Evolutionary conservation across 2,113 vertebrate species (phyloP).

Genomic region (Eudorcas thomsonii): DNA sequence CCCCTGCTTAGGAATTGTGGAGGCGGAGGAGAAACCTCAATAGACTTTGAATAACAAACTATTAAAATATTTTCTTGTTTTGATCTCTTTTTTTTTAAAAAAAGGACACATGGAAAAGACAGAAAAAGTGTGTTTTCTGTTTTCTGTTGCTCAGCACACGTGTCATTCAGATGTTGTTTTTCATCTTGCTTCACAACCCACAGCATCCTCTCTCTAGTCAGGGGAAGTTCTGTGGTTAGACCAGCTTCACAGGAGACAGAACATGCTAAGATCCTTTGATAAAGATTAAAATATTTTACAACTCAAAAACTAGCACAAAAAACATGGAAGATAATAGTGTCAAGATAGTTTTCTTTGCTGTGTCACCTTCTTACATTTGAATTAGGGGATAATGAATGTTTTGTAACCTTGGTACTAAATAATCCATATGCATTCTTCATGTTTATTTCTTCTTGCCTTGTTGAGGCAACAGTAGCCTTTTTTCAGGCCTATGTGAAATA

Average conservation of each 20-base stretch:
- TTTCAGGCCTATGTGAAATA: neutral
- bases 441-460: conserved; percentile 39
- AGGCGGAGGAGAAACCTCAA: neutral
- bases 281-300: conserved; percentile 45
- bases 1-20: neutral
- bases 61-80: conserved; percentile 44
- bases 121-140: conserved; percentile 28
- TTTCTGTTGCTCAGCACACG: neutral
- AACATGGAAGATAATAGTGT: neutral
- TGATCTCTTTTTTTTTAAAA: neutral
- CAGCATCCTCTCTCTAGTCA: neutral
- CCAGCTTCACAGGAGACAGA: neutral
- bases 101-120: neutral
- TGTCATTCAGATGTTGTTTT: neutral
- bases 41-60: conserved; percentile 33
- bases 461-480: conserved; percentile 16
- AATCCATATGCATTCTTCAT: conserved; percentile 11
- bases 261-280: conserved; percentile 34
- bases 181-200: neutral
- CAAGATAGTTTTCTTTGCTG: conserved; percentile 17
- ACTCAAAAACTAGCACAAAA: neutral
- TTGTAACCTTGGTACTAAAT: conserved; percentile 34
- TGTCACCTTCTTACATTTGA: neutral
- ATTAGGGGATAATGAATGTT: conserved; percentile 49
- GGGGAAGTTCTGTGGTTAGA: neutral